These are phyloP conservation scores for Microctonus brassicae DNA, from an alignment of 2,888 invertebrate species.

Conservation along the genomic window DNA sequence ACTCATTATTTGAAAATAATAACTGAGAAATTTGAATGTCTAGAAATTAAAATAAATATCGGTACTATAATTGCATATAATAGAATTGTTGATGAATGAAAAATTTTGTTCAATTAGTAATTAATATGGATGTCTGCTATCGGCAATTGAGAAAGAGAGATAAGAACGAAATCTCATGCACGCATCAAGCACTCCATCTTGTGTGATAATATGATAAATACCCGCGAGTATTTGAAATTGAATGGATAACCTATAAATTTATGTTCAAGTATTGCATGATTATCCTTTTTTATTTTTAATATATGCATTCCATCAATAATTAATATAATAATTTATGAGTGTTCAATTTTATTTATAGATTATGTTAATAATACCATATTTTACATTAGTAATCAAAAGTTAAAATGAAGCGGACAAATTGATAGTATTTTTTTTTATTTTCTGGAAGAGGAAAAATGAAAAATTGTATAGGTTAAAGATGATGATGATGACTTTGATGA, in stretches of 20 bases:
- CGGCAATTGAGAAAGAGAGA: not conserved
- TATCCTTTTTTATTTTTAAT: not conserved
- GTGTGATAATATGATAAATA: not conserved
- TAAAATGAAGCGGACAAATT: too few relatives aligned
- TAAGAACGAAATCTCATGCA: not conserved
- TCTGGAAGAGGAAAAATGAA: too few relatives aligned
- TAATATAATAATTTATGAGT: not conserved
- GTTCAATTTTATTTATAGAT: too few relatives aligned
- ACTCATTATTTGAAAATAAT: not conserved
- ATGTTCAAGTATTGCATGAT: not conserved
- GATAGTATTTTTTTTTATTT: too few relatives aligned
- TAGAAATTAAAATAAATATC: not conserved
- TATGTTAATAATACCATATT: too few relatives aligned
- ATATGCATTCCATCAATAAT: not conserved
- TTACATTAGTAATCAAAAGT: too few relatives aligned
- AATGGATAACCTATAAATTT: not conserved
- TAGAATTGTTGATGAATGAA: too few relatives aligned
- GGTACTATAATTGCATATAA: too few relatives aligned
- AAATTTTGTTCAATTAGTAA: too few relatives aligned
- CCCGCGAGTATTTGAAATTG: not conserved
- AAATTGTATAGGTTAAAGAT: too few relatives aligned
- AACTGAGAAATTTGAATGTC: not conserved
- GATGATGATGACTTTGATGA: too few relatives aligned
- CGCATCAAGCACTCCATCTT: not conserved
- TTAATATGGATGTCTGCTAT: not conserved